Base-by-base conservation (phyloP, 2,113 vertebrate species). In the Reinhardtius hippoglossoides region DNA sequence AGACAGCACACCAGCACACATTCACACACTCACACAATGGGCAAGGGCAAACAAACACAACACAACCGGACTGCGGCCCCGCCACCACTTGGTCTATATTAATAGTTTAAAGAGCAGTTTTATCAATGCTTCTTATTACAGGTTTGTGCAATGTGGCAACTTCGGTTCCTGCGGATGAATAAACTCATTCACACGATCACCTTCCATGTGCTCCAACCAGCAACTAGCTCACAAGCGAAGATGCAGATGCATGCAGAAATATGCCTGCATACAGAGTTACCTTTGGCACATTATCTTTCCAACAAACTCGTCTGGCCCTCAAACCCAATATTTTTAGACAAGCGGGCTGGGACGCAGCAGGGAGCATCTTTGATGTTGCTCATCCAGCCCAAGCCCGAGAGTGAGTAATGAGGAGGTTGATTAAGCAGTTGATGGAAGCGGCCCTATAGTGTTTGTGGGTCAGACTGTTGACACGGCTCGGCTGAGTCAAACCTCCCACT, bases 361-460 rank as follows among this genome's bases (percentile, higher is more conserved):
- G 84, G 74, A n/a, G 72, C 23, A 50, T 52, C 80, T 88, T 83
- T 91, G 84, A 90, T 85, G 87, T 74, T 76, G 60, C 75, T 63
- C 75, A 80, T 18, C 14, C 79, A 76, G 64, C 50, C 68, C 64
- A 42, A 74, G 62, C 62, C 63, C 61, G 42, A 64, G 64, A 89
- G 78, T 86, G 68, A 66, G 76, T 87, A 88, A 90, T 83, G 71
- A 85, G 82, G 67, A 87, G 58, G 54, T 70, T 86, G 78, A 89
- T 89, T 83, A 88, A 69, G 60, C 58, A 76, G 31, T 74, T 85
- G 88, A 88, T 83, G 86, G 74, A 76, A 68, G 67, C 46, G 42
- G 64, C 69, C 67, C 46, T 50, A 2, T 66, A n/a, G 0, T 75
- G 76, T 90, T 87, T 85, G 78, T 74, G 78, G 91, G 81, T 87